A percentile compares a stretch with the other conserved stretches of the same genome.
These are phyloP conservation scores for Chironomus tepperi DNA, from an alignment of 1,140 invertebrate genomes.

Conservation along the genomic window DNA sequence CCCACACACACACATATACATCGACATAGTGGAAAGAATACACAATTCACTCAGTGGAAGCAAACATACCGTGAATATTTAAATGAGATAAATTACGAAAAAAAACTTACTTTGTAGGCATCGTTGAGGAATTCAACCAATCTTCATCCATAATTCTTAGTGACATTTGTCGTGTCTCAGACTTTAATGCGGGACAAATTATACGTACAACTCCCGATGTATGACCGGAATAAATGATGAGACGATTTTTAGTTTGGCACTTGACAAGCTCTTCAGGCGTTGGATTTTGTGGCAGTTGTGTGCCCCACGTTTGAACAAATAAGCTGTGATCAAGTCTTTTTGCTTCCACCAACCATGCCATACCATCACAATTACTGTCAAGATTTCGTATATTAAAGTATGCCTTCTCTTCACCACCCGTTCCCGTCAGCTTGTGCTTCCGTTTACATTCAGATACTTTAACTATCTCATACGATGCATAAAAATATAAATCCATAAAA, in stretches of 20 bases:
- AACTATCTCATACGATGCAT: constrained; percentile 57
- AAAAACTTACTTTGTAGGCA: constrained; percentile 39
- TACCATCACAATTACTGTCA: constrained; percentile 58
- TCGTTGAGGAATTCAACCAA: constrained; percentile 46
- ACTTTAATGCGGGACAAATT: constrained; percentile 57
- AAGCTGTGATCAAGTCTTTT: constrained; percentile 58
- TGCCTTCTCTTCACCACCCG: constrained; percentile 51
- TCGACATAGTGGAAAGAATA: too few species aligned
- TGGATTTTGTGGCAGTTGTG: constrained; percentile 44
- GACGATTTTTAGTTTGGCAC: constrained; percentile 52
- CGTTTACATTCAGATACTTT: constrained; percentile 54
- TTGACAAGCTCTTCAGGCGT: constrained; percentile 46
- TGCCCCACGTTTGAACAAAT: constrained; percentile 66
- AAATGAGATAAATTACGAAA: not conserved
- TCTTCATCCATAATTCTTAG: constrained; percentile 68
- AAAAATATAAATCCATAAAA: constrained; percentile 57
- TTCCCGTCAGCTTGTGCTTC: constrained; percentile 50
- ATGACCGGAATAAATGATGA: constrained; percentile 54
- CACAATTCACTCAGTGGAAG: constrained; percentile 18
- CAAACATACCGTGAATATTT: too few species aligned
- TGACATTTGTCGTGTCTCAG: constrained; percentile 53
- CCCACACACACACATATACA: constrained; percentile 30
- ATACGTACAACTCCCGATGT: constrained; percentile 56
- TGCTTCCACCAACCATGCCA: constrained; percentile 65
- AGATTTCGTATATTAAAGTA: constrained; percentile 49